These are phyloP conservation scores for Struthio camelus DNA, from an alignment of 2,113 vertebrate genomes.

Conservation along the genomic window DNA sequence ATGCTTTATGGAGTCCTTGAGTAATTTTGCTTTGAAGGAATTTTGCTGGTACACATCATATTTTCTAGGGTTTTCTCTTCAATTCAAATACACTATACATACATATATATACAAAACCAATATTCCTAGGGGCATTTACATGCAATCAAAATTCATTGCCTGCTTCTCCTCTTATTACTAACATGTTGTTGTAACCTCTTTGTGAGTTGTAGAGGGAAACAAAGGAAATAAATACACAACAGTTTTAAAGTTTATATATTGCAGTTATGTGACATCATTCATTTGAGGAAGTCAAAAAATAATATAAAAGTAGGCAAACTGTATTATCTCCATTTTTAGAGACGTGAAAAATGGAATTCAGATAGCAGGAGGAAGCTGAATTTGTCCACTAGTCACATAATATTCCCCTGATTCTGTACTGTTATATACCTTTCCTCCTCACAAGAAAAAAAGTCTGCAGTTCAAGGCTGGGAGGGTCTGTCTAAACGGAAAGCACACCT, in stretches of 20 bases:
- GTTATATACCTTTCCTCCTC: not conserved
- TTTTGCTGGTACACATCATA: not conserved
- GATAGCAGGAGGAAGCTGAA: not conserved
- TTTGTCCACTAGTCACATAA: not conserved
- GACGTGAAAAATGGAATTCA: not conserved
- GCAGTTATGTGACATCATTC: not conserved
- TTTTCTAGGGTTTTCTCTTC: not conserved
- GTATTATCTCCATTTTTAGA: not conserved
- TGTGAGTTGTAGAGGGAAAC: not conserved
- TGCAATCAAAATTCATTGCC: not conserved
- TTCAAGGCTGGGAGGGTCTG: not conserved
- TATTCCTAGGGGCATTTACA: not conserved
- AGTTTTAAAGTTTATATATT: not conserved
- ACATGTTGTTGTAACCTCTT: not conserved
- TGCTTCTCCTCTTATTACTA: not conserved
- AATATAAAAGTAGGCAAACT: not conserved
- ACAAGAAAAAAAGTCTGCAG: not conserved
- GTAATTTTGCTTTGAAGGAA: not conserved
- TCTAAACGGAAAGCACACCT: not conserved
- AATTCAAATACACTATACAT: not conserved
- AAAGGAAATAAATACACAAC: not conserved
- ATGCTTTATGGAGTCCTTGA: not conserved
- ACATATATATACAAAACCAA: not conserved
- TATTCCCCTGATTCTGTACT: not conserved
- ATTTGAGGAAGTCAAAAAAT: not conserved